Percentiles rank a stretch among this genome's conserved stretches.
phyloP scores from a whole-genome alignment of 2,888 invertebrate genomes.

The Nymphalis urticae region DNA sequence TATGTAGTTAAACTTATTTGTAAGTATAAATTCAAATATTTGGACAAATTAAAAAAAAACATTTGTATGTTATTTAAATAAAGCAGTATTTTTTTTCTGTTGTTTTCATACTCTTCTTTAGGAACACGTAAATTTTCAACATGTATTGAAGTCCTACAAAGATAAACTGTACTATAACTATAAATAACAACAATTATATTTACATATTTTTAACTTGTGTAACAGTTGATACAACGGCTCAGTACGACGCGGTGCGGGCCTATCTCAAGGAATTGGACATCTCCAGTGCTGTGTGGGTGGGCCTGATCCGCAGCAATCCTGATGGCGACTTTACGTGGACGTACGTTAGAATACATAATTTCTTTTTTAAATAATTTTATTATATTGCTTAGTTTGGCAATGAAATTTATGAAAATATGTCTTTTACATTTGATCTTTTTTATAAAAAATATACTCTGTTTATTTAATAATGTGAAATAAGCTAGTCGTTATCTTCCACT shows the following conservation, averaged over 20 bases:
- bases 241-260: conserved; percentile 89
- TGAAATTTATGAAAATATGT: neutral
- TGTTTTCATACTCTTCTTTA: too few relatives aligned
- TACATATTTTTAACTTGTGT: neutral
- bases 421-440: too few relatives aligned
- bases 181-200: neutral
- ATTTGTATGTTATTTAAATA: too few relatives aligned
- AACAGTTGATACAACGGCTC: conserved; percentile 87
- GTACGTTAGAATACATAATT: conserved; percentile 72
- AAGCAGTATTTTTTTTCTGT: too few relatives aligned
- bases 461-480: neutral
- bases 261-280: conserved; percentile 90
- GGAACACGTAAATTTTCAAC: too few relatives aligned
- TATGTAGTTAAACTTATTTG: too few relatives aligned
- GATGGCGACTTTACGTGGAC: conserved; percentile 89
- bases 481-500: neutral
- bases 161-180: too few relatives aligned
- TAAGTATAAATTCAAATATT: too few relatives aligned
- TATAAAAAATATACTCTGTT: too few relatives aligned
- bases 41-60: too few relatives aligned
- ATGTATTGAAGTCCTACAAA: too few relatives aligned
- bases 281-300: conserved; percentile 89
- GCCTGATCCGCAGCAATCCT: conserved; percentile 86
- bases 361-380: neutral
- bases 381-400: neutral